phyloP scores from a whole-genome alignment of 1,140 invertebrate species.

The Antheraea pernyi region DNA sequence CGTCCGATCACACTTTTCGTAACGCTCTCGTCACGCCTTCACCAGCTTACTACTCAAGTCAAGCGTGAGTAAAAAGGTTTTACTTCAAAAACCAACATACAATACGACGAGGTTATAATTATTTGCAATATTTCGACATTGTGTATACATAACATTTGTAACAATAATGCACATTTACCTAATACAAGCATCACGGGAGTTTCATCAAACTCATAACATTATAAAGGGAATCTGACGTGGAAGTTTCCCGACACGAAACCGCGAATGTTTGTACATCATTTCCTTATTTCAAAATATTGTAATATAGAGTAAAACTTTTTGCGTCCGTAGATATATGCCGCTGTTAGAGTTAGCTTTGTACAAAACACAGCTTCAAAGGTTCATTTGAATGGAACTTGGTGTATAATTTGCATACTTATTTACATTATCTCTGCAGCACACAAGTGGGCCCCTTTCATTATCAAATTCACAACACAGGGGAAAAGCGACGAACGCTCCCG shows the following conservation, averaged over 20 bases:
- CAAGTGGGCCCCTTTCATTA: slow-evolving; percentile 74
- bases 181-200: slow-evolving; percentile 8
- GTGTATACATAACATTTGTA: no score
- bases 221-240: slow-evolving; percentile 35
- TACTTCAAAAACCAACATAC: no score
- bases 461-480: slow-evolving; percentile 70
- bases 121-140: no score
- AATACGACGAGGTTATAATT: no score
- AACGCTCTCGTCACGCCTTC: no score
- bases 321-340: slow-evolving; percentile 39
- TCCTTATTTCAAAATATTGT: slow-evolving; percentile 55
- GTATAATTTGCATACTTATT: slow-evolving; percentile 77
- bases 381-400: slow-evolving; percentile 71
- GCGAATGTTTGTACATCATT: slow-evolving; percentile 43
- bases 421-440: slow-evolving; percentile 76
- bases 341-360: slow-evolving; percentile 47
- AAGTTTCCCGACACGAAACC: slow-evolving; percentile 42
- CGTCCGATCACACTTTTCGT: no score
- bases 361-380: slow-evolving; percentile 67
- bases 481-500: slow-evolving; percentile 31
- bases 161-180: background rate
- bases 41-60: no score
- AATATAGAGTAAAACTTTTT: slow-evolving; percentile 43
- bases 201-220: slow-evolving; percentile 31
- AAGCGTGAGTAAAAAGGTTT: no score